Evolutionary conservation across 2,888 invertebrate species (phyloP).

Genomic region (Iselma pallidipennis): DNA sequence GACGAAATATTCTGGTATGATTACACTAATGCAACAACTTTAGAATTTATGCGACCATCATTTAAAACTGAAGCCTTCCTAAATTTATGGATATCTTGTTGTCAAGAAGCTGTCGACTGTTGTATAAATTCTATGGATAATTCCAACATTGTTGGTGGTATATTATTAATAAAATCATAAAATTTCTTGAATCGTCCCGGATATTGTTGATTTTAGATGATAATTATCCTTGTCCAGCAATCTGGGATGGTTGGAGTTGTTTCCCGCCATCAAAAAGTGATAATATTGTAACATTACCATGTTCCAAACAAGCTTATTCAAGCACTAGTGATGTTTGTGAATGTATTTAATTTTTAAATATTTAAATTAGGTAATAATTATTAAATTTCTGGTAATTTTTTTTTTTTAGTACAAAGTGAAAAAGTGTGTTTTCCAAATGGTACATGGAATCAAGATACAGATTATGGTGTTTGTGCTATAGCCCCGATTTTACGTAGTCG

Average conservation of each 20-base stretch:
- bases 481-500: constrained; percentile 59
- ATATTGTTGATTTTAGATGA: constrained; percentile 29
- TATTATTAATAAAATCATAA: constrained; percentile 27
- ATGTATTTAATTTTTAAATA: constrained; percentile 37
- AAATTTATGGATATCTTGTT: constrained; percentile 45
- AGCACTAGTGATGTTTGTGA: constrained; percentile 63
- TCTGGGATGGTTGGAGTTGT: constrained; percentile 70
- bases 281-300: constrained; percentile 56
- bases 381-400: background rate
- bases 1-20: constrained; percentile 15
- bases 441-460: constrained; percentile 63
- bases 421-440: constrained; percentile 61
- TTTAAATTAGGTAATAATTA: background rate
- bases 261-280: constrained; percentile 58
- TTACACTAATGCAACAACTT: constrained; percentile 22
- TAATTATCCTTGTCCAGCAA: constrained; percentile 57
- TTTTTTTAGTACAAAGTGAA: constrained; percentile 60
- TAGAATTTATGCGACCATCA: constrained; percentile 35
- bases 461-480: constrained; percentile 63
- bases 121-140: constrained; percentile 41
- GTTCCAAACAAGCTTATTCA: constrained; percentile 63
- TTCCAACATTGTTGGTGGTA: constrained; percentile 34
- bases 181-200: background rate
- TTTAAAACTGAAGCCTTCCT: constrained; percentile 40
- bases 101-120: constrained; percentile 44